phyloP scores from a whole-genome alignment of 2,113 vertebrate species.

The Indicator indicator region DNA sequence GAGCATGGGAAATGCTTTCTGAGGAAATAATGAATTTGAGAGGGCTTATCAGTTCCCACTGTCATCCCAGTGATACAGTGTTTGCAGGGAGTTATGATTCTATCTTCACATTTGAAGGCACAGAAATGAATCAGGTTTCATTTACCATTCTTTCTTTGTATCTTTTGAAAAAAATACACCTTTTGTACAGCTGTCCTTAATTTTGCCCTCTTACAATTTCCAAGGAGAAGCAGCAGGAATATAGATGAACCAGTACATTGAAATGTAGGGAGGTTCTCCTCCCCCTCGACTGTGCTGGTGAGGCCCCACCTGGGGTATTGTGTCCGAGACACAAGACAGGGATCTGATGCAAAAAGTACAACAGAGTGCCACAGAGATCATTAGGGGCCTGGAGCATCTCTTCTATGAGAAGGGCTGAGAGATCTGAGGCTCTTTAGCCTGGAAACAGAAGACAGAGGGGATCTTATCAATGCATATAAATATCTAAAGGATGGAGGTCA shows the following conservation, averaged over 20 bases:
- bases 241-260: neutral
- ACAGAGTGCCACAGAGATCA: no score
- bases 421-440: no score
- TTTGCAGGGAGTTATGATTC: neutral
- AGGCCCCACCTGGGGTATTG: no score
- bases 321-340: no score
- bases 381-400: no score
- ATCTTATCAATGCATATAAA: no score
- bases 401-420: no score
- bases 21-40: conserved; percentile 18
- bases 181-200: neutral
- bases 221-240: neutral
- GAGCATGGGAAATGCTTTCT: neutral
- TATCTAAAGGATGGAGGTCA: no score
- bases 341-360: no score
- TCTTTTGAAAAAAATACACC: neutral
- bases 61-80: neutral
- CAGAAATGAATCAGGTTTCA: neutral
- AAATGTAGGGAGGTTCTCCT: neutral
- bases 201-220: neutral
- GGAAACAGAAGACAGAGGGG: no score
- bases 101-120: neutral
- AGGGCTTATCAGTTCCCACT: neutral
- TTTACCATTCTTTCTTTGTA: neutral
- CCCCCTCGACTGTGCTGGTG: no score